These are phyloP conservation scores for mouse (Mus musculus) DNA, from an alignment of 2,113 vertebrate genomes.

Conservation along the genomic window DNA sequence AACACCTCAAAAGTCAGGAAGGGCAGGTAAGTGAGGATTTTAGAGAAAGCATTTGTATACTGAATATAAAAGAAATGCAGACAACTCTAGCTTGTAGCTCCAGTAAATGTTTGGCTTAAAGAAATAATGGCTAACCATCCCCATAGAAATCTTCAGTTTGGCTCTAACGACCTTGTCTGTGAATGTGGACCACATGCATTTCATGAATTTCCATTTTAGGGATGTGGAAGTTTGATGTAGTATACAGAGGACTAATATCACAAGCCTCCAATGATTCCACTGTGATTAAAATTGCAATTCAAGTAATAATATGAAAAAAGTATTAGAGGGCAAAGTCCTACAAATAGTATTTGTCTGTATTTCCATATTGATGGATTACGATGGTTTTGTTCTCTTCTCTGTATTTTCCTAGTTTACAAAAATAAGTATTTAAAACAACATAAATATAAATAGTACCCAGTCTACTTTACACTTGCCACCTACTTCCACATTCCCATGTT, in stretches of 20 bases:
- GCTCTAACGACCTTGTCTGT: neutral
- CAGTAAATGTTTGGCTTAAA: neutral
- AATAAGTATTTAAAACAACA: neutral
- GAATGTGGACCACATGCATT: neutral
- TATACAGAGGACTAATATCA: neutral
- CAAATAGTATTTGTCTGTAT: neutral
- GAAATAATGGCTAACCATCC: neutral
- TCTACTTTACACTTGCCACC: neutral
- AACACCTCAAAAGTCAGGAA: neutral
- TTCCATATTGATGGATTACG: neutral
- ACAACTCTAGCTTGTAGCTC: neutral
- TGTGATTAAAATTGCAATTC: neutral
- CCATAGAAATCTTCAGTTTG: neutral
- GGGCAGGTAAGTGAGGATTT: neutral
- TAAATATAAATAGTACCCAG: neutral
- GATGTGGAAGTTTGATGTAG: neutral
- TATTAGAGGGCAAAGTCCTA: neutral
- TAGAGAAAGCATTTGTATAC: neutral
- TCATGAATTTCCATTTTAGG: neutral
- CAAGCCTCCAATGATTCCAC: slow-evolving; percentile 3
- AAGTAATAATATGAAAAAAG: neutral
- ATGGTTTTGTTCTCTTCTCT: slow-evolving; percentile 19
- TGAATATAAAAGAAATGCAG: neutral
- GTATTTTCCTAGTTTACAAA: slow-evolving; percentile 47
- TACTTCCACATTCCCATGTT: neutral